Evolutionary conservation across 2,797 vertebrate species (phyloP).

Genomic region (Sebastes vulpes): DNA sequence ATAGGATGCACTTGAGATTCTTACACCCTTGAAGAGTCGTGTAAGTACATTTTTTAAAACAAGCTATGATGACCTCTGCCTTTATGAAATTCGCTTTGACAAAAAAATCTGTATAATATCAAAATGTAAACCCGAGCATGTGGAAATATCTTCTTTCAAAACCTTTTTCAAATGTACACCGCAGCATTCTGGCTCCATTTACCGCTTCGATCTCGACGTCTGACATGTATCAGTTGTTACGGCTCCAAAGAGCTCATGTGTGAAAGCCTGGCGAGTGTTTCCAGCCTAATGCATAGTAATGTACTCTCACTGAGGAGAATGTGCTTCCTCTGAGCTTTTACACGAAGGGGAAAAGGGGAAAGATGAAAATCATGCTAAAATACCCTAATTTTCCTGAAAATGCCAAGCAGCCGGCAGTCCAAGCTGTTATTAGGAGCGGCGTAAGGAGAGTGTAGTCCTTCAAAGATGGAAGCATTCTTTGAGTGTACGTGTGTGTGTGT

Average conservation of each 20-base stretch:
- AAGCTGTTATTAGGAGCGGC: constrained; percentile 28
- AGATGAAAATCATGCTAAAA: constrained; percentile 1
- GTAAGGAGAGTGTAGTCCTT: constrained; percentile 4
- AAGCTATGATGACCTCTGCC: background rate
- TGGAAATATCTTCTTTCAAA: background rate
- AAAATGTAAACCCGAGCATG: background rate
- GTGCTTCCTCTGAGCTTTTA: constrained; percentile 11
- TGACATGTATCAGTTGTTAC: constrained; percentile 11
- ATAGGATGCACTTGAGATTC: background rate
- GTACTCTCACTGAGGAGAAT: constrained; percentile 5
- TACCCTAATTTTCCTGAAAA: constrained; percentile 10
- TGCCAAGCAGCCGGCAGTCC: background rate
- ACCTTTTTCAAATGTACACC: background rate
- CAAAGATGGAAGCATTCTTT: constrained; percentile 21
- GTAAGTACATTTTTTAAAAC: no score
- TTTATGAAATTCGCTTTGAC: background rate
- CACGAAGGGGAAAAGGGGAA: background rate
- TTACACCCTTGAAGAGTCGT: background rate
- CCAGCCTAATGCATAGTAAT: constrained; percentile 28
- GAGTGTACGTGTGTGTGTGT: background rate
- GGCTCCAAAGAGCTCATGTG: constrained; percentile 30
- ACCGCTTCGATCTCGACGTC: background rate
- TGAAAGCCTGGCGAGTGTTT: constrained; percentile 22
- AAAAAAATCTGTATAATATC: background rate
- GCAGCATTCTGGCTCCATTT: constrained; percentile 3